These are phyloP conservation scores for Muntiacus reevesi DNA, from an alignment of 2,113 vertebrate species.

Conservation along the genomic window DNA sequence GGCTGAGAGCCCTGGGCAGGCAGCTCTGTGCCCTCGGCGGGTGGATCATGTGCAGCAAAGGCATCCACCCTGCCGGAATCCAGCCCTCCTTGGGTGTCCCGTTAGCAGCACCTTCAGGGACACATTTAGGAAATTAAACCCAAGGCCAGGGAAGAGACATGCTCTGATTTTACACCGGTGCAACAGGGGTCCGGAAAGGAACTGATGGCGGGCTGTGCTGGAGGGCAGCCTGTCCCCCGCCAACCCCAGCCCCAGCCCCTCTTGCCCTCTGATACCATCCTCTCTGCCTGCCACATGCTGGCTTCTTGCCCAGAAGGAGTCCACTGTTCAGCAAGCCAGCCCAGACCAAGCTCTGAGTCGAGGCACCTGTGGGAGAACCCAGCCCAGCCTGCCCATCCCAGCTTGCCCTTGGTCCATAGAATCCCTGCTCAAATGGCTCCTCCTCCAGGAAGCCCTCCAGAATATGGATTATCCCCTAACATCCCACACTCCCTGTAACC, in stretches of 20 bases:
- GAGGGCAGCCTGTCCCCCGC: not conserved
- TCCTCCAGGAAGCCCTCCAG: not conserved
- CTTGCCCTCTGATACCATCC: not conserved
- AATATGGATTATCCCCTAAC: not conserved
- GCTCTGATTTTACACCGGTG: not conserved
- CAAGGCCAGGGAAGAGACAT: not conserved
- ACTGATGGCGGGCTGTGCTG: too few species aligned
- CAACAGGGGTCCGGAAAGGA: not conserved
- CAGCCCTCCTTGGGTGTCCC: not conserved
- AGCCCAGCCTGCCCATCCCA: not conserved
- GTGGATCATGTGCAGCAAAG: not conserved
- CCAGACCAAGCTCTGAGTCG: not conserved
- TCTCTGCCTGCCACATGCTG: not conserved
- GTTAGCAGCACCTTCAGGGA: not conserved
- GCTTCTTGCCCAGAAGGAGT: not conserved
- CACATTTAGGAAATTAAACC: not conserved
- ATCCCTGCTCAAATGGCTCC: not conserved
- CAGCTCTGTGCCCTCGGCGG: not conserved
- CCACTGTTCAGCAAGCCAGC: not conserved
- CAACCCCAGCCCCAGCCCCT: fast-evolving
- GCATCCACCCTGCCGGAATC: not conserved
- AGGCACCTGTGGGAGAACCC: not conserved
- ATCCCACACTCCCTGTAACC: too few species aligned
- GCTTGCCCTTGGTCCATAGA: not conserved
- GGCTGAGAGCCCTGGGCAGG: not conserved